Conservation (phyloP, 2,797 vertebrate species). For the Nyctibius grandis region DNA sequence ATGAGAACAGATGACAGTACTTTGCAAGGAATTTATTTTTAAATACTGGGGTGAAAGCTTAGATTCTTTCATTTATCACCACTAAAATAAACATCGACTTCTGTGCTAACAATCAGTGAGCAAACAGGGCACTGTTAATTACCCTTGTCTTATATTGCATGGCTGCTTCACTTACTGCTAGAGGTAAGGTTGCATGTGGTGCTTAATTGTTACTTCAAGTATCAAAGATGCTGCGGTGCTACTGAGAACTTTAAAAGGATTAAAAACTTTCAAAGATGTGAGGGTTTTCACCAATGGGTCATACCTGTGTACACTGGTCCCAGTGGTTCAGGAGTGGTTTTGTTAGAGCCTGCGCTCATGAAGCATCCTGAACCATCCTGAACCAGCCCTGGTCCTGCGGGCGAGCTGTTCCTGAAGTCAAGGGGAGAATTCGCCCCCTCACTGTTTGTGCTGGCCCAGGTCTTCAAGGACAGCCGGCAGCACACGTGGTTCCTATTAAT, state of each 20-base stretch:
- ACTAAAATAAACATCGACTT: neutral
- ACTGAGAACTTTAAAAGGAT: neutral
- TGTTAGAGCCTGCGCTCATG: neutral
- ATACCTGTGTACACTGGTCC: neutral
- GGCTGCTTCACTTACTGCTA: neutral
- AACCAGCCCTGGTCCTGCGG: neutral
- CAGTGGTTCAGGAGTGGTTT: neutral
- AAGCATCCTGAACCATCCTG: neutral
- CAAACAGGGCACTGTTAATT: neutral
- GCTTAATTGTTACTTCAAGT: neutral
- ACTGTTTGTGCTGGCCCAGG: neutral
- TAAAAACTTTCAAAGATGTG: neutral
- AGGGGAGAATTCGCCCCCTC: neutral
- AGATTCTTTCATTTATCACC: neutral
- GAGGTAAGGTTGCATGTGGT: neutral
- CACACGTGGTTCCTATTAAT: constrained; percentile 17
- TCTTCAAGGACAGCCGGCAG: neutral
- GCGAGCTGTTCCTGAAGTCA: neutral
- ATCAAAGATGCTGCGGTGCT: neutral
- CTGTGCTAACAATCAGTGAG: neutral
- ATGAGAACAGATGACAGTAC: neutral
- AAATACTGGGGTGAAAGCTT: neutral
- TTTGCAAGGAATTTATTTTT: neutral
- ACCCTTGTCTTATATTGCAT: neutral
- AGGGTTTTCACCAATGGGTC: neutral